Conservation (phyloP, 2,113 vertebrate species). For the Guaruba guarouba region DNA sequence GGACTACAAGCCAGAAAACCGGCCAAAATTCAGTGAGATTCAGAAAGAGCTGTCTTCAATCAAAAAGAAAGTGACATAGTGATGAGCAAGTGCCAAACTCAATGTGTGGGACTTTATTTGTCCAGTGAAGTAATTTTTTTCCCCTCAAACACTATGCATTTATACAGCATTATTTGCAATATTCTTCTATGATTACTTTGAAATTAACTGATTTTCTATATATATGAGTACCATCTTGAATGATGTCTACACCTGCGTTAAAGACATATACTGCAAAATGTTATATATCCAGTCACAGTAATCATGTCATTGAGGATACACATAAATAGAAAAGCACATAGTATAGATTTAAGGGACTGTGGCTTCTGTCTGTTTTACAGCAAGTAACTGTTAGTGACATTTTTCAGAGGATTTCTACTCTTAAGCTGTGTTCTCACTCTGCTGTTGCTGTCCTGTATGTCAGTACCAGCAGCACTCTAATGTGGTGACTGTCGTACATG, state of each 20-base stretch:
- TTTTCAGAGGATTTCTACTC: conserved; percentile 27
- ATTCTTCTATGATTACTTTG: conserved; percentile 65
- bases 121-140: conserved; percentile 55
- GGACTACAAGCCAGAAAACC: conserved; percentile 93
- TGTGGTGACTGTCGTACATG: neutral
- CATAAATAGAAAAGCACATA: conserved; percentile 60
- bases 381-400: conserved; percentile 18
- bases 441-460: neutral
- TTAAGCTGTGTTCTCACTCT: neutral
- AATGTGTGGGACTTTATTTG: conserved; percentile 36
- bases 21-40: conserved; percentile 91
- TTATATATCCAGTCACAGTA: conserved; percentile 43
- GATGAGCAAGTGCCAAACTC: neutral
- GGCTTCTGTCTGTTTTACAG: conserved; percentile 8
- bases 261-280: conserved; percentile 22
- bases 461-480: neutral
- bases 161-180: conserved; percentile 60
- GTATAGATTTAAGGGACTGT: conserved; percentile 12
- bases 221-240: conserved; percentile 31
- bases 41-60: conserved; percentile 85
- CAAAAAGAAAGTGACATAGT: conserved; percentile 85
- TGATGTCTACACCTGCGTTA: conserved; percentile 37
- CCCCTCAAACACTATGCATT: conserved; percentile 51
- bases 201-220: conserved; percentile 51
- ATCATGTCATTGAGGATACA: conserved; percentile 40